Evolutionary conservation across 2,113 vertebrate species (phyloP).

Genomic region (Petromus typicus): DNA sequence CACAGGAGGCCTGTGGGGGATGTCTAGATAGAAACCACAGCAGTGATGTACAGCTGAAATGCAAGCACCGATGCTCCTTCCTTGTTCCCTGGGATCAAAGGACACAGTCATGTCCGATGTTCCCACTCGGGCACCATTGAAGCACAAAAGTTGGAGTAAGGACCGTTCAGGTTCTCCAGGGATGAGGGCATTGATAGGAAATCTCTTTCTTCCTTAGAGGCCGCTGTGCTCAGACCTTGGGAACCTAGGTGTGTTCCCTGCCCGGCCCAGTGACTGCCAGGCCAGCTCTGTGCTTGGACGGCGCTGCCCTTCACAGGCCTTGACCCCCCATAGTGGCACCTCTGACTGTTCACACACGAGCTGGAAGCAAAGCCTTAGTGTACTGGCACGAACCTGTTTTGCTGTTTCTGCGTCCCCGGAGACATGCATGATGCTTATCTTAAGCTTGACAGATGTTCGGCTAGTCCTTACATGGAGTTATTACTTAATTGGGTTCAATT

Average conservation of each 20-base stretch:
- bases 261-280: neutral
- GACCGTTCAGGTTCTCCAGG: neutral
- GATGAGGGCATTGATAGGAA: neutral
- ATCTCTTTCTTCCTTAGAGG: neutral
- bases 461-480: neutral
- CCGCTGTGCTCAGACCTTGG: neutral
- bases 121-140: neutral
- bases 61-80: neutral
- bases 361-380: neutral
- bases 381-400: neutral
- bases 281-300: too few relatives aligned
- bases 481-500: neutral
- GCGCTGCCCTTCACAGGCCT: too few relatives aligned
- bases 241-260: neutral
- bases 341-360: neutral
- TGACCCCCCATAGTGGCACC: neutral
- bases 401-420: neutral
- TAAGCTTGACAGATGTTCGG: conserved; percentile 19
- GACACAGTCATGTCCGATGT: neutral
- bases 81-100: neutral
- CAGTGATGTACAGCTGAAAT: neutral
- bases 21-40: too few relatives aligned
- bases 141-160: neutral
- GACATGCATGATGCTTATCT: neutral
- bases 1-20: too few relatives aligned